A percentile compares a stretch with the other conserved stretches of the same genome.
Conservation (phyloP, 2,888 invertebrate genomes). For the Podabrus alpinus region DNA sequence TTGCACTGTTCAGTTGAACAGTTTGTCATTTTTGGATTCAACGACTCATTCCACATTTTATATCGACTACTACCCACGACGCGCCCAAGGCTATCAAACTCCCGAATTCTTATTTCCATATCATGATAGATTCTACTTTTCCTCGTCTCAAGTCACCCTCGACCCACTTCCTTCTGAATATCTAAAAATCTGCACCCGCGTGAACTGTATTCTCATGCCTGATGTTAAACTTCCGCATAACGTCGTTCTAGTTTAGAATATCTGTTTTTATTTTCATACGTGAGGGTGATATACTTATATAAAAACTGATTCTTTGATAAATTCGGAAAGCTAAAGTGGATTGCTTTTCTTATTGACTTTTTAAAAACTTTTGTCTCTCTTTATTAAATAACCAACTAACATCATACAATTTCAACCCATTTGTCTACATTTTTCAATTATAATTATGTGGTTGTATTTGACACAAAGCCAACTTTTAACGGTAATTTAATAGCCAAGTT, state of each 20-base stretch:
- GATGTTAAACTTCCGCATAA: constrained; percentile 33
- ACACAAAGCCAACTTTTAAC: constrained; percentile 16
- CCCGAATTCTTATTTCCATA: constrained; percentile 52
- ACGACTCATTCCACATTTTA: constrained; percentile 16
- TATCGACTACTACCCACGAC: constrained; percentile 25
- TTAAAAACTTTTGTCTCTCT: neutral
- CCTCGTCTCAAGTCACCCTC: constrained; percentile 36
- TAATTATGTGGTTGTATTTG: constrained; percentile 4
- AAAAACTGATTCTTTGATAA: constrained; percentile 25
- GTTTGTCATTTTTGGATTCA: constrained; percentile 27
- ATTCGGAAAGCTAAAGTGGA: constrained; percentile 17
- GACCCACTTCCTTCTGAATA: constrained; percentile 34
- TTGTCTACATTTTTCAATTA: neutral
- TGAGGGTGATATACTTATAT: constrained; percentile 19
- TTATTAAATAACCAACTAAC: neutral
- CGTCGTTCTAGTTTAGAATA: constrained; percentile 27
- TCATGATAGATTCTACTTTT: constrained; percentile 50
- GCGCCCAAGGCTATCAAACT: constrained; percentile 45
- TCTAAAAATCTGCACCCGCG: constrained; percentile 29
- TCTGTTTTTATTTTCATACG: constrained; percentile 30
- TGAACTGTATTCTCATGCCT: constrained; percentile 30
- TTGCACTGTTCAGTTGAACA: constrained; percentile 22
- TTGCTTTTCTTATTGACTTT: constrained; percentile 14
- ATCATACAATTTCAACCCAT: neutral
- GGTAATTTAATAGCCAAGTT: constrained; percentile 18